Base-by-base conservation (phyloP, 2,797 vertebrate species). In the Gambelia wislizenii region DNA sequence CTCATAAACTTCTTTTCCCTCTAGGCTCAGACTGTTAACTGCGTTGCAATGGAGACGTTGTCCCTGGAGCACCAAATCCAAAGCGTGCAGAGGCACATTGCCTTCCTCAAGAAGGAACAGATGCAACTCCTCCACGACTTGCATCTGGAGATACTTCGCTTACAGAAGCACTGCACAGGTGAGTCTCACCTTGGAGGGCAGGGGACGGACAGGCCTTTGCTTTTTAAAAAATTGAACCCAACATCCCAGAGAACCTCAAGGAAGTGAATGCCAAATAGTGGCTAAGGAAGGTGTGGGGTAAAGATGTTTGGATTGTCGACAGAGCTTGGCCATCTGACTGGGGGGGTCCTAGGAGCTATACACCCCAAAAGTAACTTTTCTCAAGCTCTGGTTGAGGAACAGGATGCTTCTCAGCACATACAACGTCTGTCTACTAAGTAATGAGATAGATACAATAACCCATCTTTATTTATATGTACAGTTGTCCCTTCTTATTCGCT, bases 151-250 rank as follows among this genome's bases (percentile, higher is more conserved):
- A 98, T 99, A 96, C 97, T 99, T 27, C 98, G 98, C 91, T 91
- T 99, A 95, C 99, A 99, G 97, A 99, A 99, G 93, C 98, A 98
- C 95, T 99, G 98, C 95, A 97, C 98, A 97, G 99, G 99, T 99
- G 95, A 97, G 97, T 10, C 0, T 0, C 2, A 25, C 13, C 9
- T 25, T 30, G 27, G 7, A 33, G 12, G 20, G 47, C 64, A 14
- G 33, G 22, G 36, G 27, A 3, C 13, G 1, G 56, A 10, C 49
- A n/a, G 49, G 47, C 2, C 13, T 54, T 78, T 7, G n/a, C 2
- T 47, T 13, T 78, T 16, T 6, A 8, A 7, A 49, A 49, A 49
- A 49, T 49, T 49, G 49, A 10, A 49, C 7, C 49, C 49, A 49
- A 49, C 8, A 10, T 49, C 49, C 49, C 12, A 10, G 76, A 52